phyloP scores from a whole-genome alignment of 2,888 invertebrate species.

The Zeuzera pyrina region DNA sequence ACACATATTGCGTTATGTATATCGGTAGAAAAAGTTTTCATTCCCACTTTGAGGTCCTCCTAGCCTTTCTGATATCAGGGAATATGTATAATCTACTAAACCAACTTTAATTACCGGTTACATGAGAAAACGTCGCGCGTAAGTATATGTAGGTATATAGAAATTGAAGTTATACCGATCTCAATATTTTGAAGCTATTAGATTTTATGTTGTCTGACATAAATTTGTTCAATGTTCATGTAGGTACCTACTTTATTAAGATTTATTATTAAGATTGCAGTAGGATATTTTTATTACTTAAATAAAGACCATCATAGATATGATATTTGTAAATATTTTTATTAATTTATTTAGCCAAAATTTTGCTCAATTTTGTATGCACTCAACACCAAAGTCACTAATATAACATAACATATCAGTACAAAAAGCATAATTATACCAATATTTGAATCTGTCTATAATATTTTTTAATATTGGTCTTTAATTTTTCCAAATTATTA shows the following conservation, averaged over 20 bases:
- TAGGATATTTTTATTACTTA: slow-evolving; percentile 34
- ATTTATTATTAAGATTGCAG: slow-evolving; percentile 36
- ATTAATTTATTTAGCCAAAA: slow-evolving; percentile 68
- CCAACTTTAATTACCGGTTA: no score
- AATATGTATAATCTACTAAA: no score
- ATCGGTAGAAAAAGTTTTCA: no score
- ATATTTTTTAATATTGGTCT: background rate
- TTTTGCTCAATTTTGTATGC: slow-evolving; percentile 70
- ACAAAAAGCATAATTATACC: slow-evolving; percentile 59
- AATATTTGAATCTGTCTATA: background rate
- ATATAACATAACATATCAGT: slow-evolving; percentile 61
- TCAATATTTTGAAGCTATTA: slow-evolving; percentile 71
- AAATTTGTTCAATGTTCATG: slow-evolving; percentile 36
- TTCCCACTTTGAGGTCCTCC: no score
- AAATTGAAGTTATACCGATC: slow-evolving; percentile 46
- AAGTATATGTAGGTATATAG: no score
- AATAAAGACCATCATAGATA: slow-evolving; percentile 48
- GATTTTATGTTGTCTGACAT: slow-evolving; percentile 42
- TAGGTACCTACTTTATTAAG: slow-evolving; percentile 45
- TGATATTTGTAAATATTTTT: slow-evolving; percentile 3
- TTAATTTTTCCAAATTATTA: background rate
- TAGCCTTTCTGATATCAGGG: no score
- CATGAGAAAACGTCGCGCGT: slow-evolving; percentile 3
- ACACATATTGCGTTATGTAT: no score
- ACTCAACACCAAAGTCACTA: slow-evolving; percentile 72